A percentile compares a stretch with the other conserved stretches of the same genome.
Evolutionary conservation across 1,140 invertebrate species (phyloP).

Genomic region (Aphidius gifuensis): DNA sequence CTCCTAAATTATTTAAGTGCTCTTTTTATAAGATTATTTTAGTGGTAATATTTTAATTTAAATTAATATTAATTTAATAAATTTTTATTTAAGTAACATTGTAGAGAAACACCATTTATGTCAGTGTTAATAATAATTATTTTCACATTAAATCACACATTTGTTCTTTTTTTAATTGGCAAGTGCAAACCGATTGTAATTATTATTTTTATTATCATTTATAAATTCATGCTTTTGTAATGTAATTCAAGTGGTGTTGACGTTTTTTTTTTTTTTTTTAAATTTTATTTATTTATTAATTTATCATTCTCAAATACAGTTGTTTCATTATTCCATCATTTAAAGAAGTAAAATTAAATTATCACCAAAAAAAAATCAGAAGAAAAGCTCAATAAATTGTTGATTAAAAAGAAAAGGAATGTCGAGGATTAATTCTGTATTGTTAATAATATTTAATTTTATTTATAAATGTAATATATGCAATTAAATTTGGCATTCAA

Average conservation of each 20-base stretch:
- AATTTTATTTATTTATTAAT: constrained; percentile 26
- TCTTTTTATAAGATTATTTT: too few species aligned
- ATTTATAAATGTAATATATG: constrained; percentile 24
- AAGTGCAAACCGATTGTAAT: too few species aligned
- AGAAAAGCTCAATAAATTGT: constrained; percentile 14
- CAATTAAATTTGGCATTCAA: neutral
- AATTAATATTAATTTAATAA: too few species aligned
- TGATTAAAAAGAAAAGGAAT: constrained; percentile 35
- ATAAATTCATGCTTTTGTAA: constrained; percentile 29
- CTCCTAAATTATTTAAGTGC: too few species aligned
- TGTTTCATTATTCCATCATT: constrained; percentile 15
- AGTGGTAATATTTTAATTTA: too few species aligned
- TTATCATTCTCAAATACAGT: constrained; percentile 24
- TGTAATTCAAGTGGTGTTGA: constrained; percentile 49
- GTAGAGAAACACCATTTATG: too few species aligned
- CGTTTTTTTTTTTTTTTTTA: constrained; percentile 33
- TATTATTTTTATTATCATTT: too few species aligned
- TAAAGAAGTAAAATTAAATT: constrained; percentile 11
- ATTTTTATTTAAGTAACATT: too few species aligned
- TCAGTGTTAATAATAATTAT: neutral
- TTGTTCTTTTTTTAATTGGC: too few species aligned
- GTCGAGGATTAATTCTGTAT: constrained; percentile 37
- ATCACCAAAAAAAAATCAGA: constrained; percentile 18
- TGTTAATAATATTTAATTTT: constrained; percentile 32
- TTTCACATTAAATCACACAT: too few species aligned